Base-by-base conservation (phyloP, 2,888 invertebrate genomes). In the Rhagonycha lutea region DNA sequence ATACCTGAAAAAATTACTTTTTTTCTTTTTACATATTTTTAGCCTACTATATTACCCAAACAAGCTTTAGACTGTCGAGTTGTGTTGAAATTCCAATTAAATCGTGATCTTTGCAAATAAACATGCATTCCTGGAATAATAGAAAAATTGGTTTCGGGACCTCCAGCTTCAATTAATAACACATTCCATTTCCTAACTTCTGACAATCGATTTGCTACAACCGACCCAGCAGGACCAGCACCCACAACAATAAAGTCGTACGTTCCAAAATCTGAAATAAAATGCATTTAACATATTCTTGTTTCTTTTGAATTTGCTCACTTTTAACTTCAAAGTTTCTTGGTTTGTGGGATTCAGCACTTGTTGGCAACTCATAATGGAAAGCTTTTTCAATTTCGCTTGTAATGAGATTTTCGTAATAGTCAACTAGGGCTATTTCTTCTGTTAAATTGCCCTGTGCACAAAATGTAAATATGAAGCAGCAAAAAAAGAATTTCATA, bases 221-320 rank as follows among this genome's bases (percentile, higher is more conserved):
- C 92, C 0, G 92, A 90, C 0, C 93, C 93, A 0, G 91, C 91
- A 0, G 92, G 91, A 0, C 93, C 93, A 0, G 92, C 92, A 0
- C 93, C 93, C 61, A 92, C 90, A 69, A 93, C 91, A 79, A 93
- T 91, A 87, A 92, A 93, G 86, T 93, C 92, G 84, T 92, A 93
- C 81, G 32, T 69, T 0, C 28, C 73, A 12, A n/a, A 14, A 69
- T 23, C 68, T 61, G 24, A 12, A 68, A 72, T 2, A 12, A n/a
- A 60, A 24, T 26, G 1, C 24, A 11, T 68, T 68, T 12, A 62
- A 14, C 18, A 8, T 8, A 1, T 61, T 61, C n/a, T 9, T 0
- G 10, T 14, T 14, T 18, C 18, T 10, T 11, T 11, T n/a, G 2
- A 14, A 29, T 26, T 68, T 47, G 1, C 69, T 47, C 14, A 69